Percentiles rank a stretch among this genome's conserved stretches.
phyloP scores from a whole-genome alignment of 1,140 invertebrate species.

The Luehdorfia chinensis region DNA sequence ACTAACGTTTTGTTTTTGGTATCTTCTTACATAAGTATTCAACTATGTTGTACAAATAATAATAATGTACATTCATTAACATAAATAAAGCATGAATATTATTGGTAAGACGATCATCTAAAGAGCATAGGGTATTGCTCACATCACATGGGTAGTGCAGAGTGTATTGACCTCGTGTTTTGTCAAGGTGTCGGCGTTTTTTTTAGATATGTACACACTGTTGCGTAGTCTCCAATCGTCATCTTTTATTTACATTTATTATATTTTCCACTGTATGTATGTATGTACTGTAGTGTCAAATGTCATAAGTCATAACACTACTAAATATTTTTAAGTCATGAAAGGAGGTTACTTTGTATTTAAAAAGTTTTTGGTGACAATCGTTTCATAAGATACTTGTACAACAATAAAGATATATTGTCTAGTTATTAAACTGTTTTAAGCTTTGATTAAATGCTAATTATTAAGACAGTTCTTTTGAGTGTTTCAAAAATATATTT shows the following conservation, averaged over 20 bases:
- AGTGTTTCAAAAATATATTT: too few relatives aligned
- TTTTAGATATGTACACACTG: conserved; percentile 74
- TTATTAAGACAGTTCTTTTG: too few relatives aligned
- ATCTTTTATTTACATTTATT: conserved; percentile 43
- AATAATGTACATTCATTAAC: neutral
- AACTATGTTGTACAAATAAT: conserved; percentile 1
- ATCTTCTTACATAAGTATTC: conserved; percentile 14
- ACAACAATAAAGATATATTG: too few relatives aligned
- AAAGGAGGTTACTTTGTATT: too few relatives aligned
- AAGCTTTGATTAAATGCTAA: too few relatives aligned
- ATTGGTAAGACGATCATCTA: neutral
- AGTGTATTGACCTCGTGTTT: conserved; percentile 77
- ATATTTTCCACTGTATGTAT: conserved; percentile 11
- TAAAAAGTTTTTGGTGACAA: too few relatives aligned
- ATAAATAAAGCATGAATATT: neutral
- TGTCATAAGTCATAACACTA: conserved; percentile 5
- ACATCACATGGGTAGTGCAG: conserved; percentile 67
- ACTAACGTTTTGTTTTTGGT: conserved; percentile 13
- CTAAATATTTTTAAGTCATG: neutral
- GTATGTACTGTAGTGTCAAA: conserved; percentile 14
- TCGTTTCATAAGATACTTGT: too few relatives aligned
- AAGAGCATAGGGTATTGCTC: conserved; percentile 19
- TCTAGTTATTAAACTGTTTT: too few relatives aligned
- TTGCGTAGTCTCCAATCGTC: conserved; percentile 61
- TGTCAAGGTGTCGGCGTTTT: conserved; percentile 74